phyloP scores from a whole-genome alignment of 1,140 invertebrate genomes.

The Cyphomyrmex costatus region DNA sequence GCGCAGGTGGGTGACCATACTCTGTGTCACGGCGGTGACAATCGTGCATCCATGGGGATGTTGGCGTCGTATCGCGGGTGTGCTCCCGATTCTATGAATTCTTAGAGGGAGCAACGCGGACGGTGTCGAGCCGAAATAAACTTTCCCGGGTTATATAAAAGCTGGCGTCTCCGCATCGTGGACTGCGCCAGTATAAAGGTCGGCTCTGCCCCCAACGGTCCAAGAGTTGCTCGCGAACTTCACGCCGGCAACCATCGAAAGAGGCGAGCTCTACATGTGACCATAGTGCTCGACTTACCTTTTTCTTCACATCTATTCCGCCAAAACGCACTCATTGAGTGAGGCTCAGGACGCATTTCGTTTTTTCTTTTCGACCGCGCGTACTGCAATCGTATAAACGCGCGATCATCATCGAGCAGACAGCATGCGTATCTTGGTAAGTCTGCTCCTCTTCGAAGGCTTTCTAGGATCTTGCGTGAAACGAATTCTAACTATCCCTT shows the following conservation, averaged over 20 bases:
- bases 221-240: conserved; percentile 85
- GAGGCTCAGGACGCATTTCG: conserved; percentile 32
- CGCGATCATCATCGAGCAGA: conserved; percentile 39
- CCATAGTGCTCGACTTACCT: conserved; percentile 26
- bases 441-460: conserved; percentile 40
- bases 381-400: background rate
- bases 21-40: background rate
- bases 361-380: conserved; percentile 30
- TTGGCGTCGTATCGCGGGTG: background rate
- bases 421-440: conserved; percentile 74
- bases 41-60: background rate
- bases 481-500: background rate
- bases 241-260: conserved; percentile 81
- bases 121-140: conserved; percentile 81
- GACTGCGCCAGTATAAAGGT: conserved; percentile 84
- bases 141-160: conserved; percentile 84
- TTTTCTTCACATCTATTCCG: background rate
- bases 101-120: conserved; percentile 59
- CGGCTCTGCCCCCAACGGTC: conserved; percentile 82
- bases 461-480: background rate
- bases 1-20: conserved; percentile 24
- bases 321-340: background rate
- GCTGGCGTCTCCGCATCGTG: conserved; percentile 66
- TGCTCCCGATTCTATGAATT: conserved; percentile 44
- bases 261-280: conserved; percentile 76